Evolutionary conservation across 1,140 invertebrate genomes (phyloP).

Genomic region (Drosophila serrata): DNA sequence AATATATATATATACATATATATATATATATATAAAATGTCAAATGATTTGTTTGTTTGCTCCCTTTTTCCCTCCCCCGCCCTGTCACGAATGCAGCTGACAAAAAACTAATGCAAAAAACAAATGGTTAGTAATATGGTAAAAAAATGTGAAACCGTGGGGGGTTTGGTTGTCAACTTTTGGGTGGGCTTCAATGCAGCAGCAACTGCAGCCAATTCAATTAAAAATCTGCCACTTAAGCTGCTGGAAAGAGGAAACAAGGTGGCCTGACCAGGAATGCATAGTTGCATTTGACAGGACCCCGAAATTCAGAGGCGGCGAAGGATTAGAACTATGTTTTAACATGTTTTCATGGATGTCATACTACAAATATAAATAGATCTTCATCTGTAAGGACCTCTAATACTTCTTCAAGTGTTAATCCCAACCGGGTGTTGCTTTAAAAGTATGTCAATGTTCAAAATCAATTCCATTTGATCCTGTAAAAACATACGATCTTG

Average conservation of each 20-base stretch:
- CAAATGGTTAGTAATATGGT: conserved; percentile 75
- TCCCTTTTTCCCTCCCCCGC: conserved; percentile 11
- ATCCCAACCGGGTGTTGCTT: neutral
- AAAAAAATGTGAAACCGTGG: conserved; percentile 48
- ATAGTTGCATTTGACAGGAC: conserved; percentile 3
- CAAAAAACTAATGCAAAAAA: conserved; percentile 79
- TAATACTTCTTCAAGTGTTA: neutral
- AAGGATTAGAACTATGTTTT: conserved; percentile 8
- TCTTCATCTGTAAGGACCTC: neutral
- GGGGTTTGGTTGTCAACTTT: conserved; percentile 6
- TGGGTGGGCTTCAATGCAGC: conserved; percentile 41
- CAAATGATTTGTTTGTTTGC: conserved; percentile 62
- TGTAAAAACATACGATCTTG: neutral
- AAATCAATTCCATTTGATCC: neutral
- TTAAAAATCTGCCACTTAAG: conserved; percentile 83
- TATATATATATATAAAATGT: conserved; percentile 70
- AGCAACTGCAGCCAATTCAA: conserved; percentile 80
- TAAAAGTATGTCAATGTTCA: too few relatives aligned
- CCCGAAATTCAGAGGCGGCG: neutral
- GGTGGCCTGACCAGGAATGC: conserved; percentile 37
- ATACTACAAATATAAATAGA: neutral
- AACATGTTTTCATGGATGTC: neutral
- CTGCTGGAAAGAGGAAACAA: conserved; percentile 36
- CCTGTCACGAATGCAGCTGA: conserved; percentile 31
- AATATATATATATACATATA: conserved; percentile 61